Base-by-base conservation (phyloP, 2,797 vertebrate species). In the Hirundo rustica region DNA sequence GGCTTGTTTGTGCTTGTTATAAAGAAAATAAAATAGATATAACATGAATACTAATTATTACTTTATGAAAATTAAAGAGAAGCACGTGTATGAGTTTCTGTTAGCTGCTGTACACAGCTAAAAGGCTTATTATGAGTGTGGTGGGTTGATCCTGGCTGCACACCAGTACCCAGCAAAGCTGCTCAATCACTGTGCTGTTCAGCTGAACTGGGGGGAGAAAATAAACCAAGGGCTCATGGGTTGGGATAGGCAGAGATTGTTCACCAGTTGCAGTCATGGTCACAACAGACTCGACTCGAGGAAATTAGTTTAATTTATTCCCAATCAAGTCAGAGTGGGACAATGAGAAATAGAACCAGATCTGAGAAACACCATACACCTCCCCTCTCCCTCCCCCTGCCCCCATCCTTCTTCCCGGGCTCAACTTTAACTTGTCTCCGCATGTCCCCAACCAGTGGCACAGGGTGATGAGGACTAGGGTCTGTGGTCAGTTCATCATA, bases 361-460 rank as follows among this genome's bases (percentile, higher is more conserved):
- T 23, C 25, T 73, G 36, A 30, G 76, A 81, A 58, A 5, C 6
- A n/a, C 3, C 9, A 14, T 38, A 5, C 8, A 7, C 13, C 10
- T 3, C 4, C 1, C 40, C 7, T 2, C 40, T 6, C 19, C 7
- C 9, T 5, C 5, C 26, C 4, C 6, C 5, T 19, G 20, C 40
- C 7, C 4, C 13, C 18, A 30, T 42, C 7, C 17, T 60, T 14
- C 15, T 57, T 74, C 25, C 29, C 4, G 5, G 15, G 8, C 32
- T 61, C 12, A 36, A 0, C 26, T 36, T 80, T 11, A n/a, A 8
- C 53, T 51, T 68, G 26, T 73, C 19, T 64, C 18, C 36, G 7
- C 2, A 1, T 53, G 30, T 7, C 48, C 6, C 10, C 30, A 9
- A 0, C 0, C 1, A 30, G 26, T 3, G 2, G 5, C 3, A 20